These are phyloP conservation scores for Podotricha telesiphe DNA, from an alignment of 2,888 invertebrate species.

Conservation along the genomic window DNA sequence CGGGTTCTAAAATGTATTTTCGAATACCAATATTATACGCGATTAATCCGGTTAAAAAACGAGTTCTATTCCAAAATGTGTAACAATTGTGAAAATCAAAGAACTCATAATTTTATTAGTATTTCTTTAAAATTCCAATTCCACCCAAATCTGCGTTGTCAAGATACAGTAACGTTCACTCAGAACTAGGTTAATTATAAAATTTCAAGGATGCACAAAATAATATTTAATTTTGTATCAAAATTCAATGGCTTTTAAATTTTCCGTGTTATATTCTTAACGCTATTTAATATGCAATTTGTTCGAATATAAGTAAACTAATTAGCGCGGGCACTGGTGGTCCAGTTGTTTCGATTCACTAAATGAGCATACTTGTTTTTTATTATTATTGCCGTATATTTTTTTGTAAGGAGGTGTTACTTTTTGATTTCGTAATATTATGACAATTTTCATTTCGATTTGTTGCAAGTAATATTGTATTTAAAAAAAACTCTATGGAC, in stretches of 20 bases:
- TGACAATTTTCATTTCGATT: too few relatives aligned
- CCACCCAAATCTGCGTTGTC: constrained; percentile 23
- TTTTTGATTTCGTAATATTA: too few relatives aligned
- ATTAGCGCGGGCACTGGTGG: constrained; percentile 31
- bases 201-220: constrained; percentile 42
- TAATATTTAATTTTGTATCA: constrained; percentile 39
- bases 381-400: neutral
- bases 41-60: too few relatives aligned
- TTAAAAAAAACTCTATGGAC: too few relatives aligned
- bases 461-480: too few relatives aligned
- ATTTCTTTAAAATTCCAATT: too few relatives aligned
- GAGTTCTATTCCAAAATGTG: too few relatives aligned
- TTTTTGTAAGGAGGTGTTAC: too few relatives aligned
- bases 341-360: constrained; percentile 30
- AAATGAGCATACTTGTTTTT: constrained; percentile 24
- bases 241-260: constrained; percentile 26
- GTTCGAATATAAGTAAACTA: constrained; percentile 39
- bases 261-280: constrained; percentile 29
- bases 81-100: too few relatives aligned
- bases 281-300: constrained; percentile 35
- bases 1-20: too few relatives aligned
- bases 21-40: too few relatives aligned
- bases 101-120: too few relatives aligned
- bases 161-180: constrained; percentile 41
- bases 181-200: constrained; percentile 52